A percentile compares a stretch with the other conserved stretches of the same genome.
These are phyloP conservation scores for Oryzaephilus surinamensis DNA, from an alignment of 1,140 invertebrate species.

Conservation along the genomic window DNA sequence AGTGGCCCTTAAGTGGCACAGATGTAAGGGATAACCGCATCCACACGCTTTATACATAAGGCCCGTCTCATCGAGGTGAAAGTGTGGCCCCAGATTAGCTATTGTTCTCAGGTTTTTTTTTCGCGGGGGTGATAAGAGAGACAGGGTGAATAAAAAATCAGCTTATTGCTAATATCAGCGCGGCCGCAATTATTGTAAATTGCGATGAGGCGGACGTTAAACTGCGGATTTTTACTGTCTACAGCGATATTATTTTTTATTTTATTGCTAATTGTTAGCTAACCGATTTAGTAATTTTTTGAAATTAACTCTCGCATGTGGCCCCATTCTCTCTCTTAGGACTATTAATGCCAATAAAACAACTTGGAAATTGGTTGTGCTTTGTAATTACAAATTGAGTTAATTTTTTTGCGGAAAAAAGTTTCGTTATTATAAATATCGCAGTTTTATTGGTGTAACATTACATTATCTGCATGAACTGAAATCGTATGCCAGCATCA, in stretches of 20 bases:
- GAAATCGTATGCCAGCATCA: too few species aligned
- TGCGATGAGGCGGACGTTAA: constrained; percentile 11
- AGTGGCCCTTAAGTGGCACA: constrained; percentile 13
- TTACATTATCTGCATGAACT: too few species aligned
- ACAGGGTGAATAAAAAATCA: constrained; percentile 39
- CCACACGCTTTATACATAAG: not conserved
- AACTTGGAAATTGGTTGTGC: too few species aligned
- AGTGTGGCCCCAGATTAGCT: constrained; percentile 27
- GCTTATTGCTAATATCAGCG: constrained; percentile 37
- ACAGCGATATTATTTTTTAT: constrained; percentile 30
- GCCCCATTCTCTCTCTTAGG: too few species aligned
- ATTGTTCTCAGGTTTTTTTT: constrained; percentile 27
- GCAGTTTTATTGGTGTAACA: too few species aligned
- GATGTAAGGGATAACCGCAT: constrained; percentile 11
- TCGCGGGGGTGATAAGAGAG: constrained; percentile 28
- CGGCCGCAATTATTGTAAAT: constrained; percentile 34
- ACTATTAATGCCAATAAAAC: too few species aligned
- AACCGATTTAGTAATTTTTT: constrained; percentile 16
- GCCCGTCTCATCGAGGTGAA: constrained; percentile 8
- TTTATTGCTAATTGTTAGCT: constrained; percentile 33
- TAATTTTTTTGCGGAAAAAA: too few species aligned
- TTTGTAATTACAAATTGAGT: too few species aligned
- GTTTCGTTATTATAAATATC: too few species aligned
- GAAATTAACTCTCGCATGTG: constrained; percentile 1
- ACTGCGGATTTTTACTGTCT: constrained; percentile 23